These are phyloP conservation scores for Anoplopoma fimbria DNA, from an alignment of 2,113 vertebrate genomes.

Conservation along the genomic window DNA sequence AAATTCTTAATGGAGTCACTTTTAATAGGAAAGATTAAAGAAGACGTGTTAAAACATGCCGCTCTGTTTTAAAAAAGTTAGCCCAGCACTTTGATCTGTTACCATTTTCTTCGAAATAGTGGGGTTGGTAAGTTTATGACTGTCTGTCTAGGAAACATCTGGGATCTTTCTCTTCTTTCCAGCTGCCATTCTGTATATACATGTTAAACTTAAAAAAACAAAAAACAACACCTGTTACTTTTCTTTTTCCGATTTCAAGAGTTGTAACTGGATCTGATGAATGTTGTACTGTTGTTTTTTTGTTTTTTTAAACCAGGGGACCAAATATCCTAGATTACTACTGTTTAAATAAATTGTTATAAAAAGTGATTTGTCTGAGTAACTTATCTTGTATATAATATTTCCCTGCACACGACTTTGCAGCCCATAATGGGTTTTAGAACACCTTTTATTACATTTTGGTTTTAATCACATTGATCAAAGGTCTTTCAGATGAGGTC, in stretches of 20 bases:
- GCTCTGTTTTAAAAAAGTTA: background rate
- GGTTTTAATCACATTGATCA: too few relatives aligned
- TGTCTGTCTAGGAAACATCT: too few relatives aligned
- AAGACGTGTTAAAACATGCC: background rate
- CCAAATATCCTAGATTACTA: constrained; percentile 63
- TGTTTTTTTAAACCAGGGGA: constrained; percentile 62
- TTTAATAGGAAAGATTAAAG: background rate
- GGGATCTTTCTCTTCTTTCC: constrained; percentile 14
- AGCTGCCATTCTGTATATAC: constrained; percentile 14
- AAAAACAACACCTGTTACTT: background rate
- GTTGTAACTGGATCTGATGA: constrained; percentile 33
- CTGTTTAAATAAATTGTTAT: constrained; percentile 69
- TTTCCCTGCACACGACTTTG: too few relatives aligned
- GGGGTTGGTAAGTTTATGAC: background rate
- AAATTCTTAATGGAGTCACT: background rate
- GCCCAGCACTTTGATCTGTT: constrained; percentile 8
- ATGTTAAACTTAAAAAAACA: background rate
- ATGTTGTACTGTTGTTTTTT: constrained; percentile 50
- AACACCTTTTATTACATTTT: too few relatives aligned
- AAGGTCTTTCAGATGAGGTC: too few relatives aligned
- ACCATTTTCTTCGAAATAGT: background rate
- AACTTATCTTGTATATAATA: background rate
- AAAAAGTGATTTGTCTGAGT: background rate
- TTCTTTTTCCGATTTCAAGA: constrained; percentile 17
- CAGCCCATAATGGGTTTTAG: too few relatives aligned